Conservation (phyloP, 2,888 invertebrate genomes). For the Tribolium freemani region DNA sequence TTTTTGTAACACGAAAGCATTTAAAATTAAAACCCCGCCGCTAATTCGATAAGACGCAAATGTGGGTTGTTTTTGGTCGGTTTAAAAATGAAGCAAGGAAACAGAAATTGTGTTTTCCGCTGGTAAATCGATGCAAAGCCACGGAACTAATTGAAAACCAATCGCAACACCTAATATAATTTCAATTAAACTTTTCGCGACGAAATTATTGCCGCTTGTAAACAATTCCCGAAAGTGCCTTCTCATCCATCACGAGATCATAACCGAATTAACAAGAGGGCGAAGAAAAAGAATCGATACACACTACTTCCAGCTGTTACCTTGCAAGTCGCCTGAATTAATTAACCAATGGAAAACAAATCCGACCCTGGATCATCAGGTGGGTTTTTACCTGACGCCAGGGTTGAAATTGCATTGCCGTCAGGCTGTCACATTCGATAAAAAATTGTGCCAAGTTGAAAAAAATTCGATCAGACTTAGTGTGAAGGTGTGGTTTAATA, state of each 20-base stretch:
- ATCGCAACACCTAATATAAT: conserved; percentile 11
- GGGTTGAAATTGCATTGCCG: conserved; percentile 7
- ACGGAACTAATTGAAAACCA: conserved; percentile 24
- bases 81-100: neutral
- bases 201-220: too few species aligned
- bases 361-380: too few species aligned
- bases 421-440: neutral
- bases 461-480: neutral
- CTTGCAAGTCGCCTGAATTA: too few species aligned
- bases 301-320: too few species aligned
- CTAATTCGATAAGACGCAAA: neutral
- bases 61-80: neutral
- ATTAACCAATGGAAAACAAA: too few species aligned
- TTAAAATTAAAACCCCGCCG: conserved; percentile 1
- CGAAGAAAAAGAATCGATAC: too few species aligned
- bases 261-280: too few species aligned
- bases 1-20: too few species aligned
- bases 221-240: too few species aligned
- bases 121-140: conserved; percentile 14
- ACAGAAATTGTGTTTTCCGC: conserved; percentile 21
- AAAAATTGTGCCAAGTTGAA: too few species aligned
- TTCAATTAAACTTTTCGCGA: neutral
- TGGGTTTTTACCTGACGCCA: neutral
- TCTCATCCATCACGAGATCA: too few species aligned
- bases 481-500: neutral